These are phyloP conservation scores for Acleris cristana DNA, from an alignment of 2,888 invertebrate species.

Conservation along the genomic window DNA sequence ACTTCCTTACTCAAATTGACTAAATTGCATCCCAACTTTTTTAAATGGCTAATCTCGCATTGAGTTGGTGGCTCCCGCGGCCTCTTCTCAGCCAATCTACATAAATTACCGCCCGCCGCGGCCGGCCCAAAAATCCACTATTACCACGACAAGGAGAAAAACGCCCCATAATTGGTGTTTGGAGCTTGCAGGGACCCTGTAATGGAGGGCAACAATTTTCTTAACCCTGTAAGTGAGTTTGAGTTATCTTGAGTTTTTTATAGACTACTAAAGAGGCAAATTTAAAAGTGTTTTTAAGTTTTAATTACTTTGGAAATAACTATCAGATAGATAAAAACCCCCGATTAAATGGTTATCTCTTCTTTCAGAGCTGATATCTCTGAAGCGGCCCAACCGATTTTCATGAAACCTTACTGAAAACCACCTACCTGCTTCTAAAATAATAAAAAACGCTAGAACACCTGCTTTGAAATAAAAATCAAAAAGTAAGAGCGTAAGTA, in stretches of 20 bases:
- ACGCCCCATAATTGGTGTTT: conserved; percentile 15
- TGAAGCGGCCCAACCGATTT: too few relatives aligned
- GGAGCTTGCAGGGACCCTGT: neutral
- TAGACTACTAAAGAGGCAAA: too few relatives aligned
- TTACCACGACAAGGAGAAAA: conserved; percentile 17
- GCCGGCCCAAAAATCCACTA: conserved; percentile 6
- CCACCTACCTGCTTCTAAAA: too few relatives aligned
- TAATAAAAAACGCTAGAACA: too few relatives aligned
- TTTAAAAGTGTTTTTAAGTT: too few relatives aligned
- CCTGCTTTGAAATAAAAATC: too few relatives aligned
- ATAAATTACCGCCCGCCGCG: conserved; percentile 19
- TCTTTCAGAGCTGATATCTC: too few relatives aligned
- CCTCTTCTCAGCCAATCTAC: conserved; percentile 16
- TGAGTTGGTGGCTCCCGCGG: neutral
- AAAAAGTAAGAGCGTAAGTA: too few relatives aligned
- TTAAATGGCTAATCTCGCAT: conserved; percentile 1
- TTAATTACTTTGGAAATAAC: too few relatives aligned
- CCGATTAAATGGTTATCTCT: too few relatives aligned
- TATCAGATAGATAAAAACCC: too few relatives aligned
- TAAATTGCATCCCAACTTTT: conserved; percentile 15
- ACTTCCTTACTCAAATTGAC: neutral
- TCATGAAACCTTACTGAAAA: too few relatives aligned
- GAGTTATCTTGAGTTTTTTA: neutral
- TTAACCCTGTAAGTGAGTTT: neutral
- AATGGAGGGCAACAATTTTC: neutral